Conservation (phyloP, 2,797 vertebrate species). For the Capromys pilorides region DNA sequence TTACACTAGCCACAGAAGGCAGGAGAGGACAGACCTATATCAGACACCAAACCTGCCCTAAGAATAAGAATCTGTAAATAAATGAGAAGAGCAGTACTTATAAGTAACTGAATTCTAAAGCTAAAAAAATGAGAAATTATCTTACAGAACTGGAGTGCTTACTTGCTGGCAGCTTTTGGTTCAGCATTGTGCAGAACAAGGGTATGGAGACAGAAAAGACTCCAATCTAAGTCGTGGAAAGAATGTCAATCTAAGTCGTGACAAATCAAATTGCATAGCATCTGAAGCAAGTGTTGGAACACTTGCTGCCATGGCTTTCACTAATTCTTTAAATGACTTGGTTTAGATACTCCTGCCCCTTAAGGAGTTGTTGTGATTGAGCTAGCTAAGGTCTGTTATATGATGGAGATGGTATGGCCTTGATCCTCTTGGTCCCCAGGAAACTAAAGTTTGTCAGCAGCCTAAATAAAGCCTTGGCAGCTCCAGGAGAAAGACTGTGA, state of each 20-base stretch:
- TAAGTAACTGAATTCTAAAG: neutral
- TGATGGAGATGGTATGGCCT: neutral
- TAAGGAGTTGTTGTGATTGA: neutral
- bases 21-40: neutral
- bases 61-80: neutral
- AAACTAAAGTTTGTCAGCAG: neutral
- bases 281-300: neutral
- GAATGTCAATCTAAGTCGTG: no score
- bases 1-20: neutral
- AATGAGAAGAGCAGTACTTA: neutral
- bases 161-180: neutral
- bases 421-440: neutral
- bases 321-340: neutral
- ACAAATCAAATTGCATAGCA: neutral
- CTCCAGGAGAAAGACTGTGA: no score
- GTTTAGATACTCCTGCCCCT: neutral
- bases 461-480: neutral
- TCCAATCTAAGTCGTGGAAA: no score
- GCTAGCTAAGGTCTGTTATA: neutral
- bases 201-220: neutral
- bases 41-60: neutral
- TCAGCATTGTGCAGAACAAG: neutral
- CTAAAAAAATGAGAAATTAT: neutral
- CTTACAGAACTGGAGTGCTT: neutral
- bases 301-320: neutral